Conservation (phyloP, 2,113 vertebrate species). For the pig (Sus scrofa) region T2T-Sscrofa CM000828.6:41024001-41024500, state of each 20-base stretch:
- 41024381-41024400: not conserved
- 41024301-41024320: not conserved
- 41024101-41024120: slow-evolving; percentile 32
- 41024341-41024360: not conserved
- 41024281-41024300: not conserved
- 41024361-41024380: not conserved
- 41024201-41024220: not conserved
- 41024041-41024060: slow-evolving; percentile 31
- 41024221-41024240: slow-evolving; percentile 11
- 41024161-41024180: not conserved
- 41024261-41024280: not conserved
- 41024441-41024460: no score
- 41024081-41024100: not conserved
- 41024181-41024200: slow-evolving; percentile 11
- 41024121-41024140: not conserved
- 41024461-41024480: not conserved
- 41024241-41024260: not conserved
- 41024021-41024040: not conserved
- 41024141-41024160: slow-evolving; percentile 2
- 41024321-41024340: not conserved
- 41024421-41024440: not conserved
- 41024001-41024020: not conserved
- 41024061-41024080: slow-evolving; percentile 22
- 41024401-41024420: not conserved
- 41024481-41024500: not conserved